Base-by-base conservation (phyloP, 2,113 vertebrate species). In the Dromaius novaehollandiae region DNA sequence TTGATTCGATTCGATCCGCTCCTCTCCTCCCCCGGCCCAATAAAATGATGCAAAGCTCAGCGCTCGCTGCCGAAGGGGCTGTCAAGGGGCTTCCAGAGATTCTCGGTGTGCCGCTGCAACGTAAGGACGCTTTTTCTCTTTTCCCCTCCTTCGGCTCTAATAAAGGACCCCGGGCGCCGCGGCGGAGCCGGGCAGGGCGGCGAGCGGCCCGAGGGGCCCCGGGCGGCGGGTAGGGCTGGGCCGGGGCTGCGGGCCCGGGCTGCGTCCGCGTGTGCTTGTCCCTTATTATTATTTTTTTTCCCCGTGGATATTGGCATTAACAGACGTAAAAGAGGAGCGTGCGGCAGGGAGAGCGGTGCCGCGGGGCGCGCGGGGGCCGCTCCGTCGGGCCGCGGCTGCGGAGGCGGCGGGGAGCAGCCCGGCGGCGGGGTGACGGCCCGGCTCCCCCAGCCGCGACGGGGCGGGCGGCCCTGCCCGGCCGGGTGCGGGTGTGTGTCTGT, bases 11-110 rank as follows among this genome's bases (percentile, higher is more conserved):
- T 56, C 9, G 36, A 92, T 96, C 70, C 74, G 88, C 89, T 83
- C 70, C 74, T 89, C 89, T 83, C 65, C 93, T 96, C 73, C 92
- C 56, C 42, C 73, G 81, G 71, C 97, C 98, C 98, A 98, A 98
- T 98, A 98, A 98, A 98, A 99, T 98, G 99, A 99, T 99, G 99
- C 99, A 99, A 98, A 99, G 99, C 98, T 98, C 99, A 90, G 98
- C 98, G 75, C 98, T 99, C 97, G 97, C 98, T 93, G 98, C 99
- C 97, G 99, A 99, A 98, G 99, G 99, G 98, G 98, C 99, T 92
- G 99, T 98, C 95, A 99, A 99, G 98, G 99, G 99, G 98, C 99
- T 99, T 98, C 99, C 99, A 97, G 99, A 99, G 98, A 99, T 99
- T 95, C 99, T 99, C 93, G 99, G 99, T 97, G 99, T 99, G 98